Percentiles rank a stretch among this genome's conserved stretches.
These are phyloP conservation scores for Eutrigla gurnardus DNA, from an alignment of 2,797 vertebrate species.

Conservation along the genomic window DNA sequence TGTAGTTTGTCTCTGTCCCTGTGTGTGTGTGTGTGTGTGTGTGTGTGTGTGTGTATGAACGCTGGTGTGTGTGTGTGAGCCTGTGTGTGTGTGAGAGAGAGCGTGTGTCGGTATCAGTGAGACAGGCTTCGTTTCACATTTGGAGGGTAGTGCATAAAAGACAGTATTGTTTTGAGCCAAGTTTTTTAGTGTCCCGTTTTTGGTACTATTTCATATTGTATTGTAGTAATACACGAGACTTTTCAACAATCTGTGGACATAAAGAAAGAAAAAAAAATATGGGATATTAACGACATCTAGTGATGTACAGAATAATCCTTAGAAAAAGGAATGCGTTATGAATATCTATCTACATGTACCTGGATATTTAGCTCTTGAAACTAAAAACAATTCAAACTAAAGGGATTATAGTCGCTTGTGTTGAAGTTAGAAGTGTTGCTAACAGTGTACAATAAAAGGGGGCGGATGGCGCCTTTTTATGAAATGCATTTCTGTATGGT, in stretches of 20 bases:
- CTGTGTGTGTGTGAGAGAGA: slow-evolving; percentile 11
- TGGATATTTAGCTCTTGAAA: slow-evolving; percentile 79
- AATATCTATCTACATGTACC: slow-evolving; percentile 79
- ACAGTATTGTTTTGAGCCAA: slow-evolving; percentile 77
- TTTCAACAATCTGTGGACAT: slow-evolving; percentile 77
- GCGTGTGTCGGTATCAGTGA: slow-evolving; percentile 50
- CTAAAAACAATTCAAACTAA: slow-evolving; percentile 64
- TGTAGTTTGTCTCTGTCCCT: slow-evolving; percentile 49
- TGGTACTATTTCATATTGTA: slow-evolving; percentile 82
- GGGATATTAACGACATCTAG: slow-evolving; percentile 59
- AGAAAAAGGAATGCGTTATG: slow-evolving; percentile 76
- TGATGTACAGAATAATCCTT: slow-evolving; percentile 76
- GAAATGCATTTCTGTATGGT: slow-evolving; percentile 78
- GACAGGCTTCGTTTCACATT: slow-evolving; percentile 48
- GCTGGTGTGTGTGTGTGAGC: slow-evolving; percentile 6
- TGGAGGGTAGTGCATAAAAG: slow-evolving; percentile 62
- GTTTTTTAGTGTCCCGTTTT: slow-evolving; percentile 80
- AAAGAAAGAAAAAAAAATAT: slow-evolving; percentile 64
- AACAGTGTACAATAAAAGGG: slow-evolving; percentile 69
- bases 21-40: slow-evolving; percentile 24
- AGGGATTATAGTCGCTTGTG: slow-evolving; percentile 71
- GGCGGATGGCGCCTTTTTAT: slow-evolving; percentile 68
- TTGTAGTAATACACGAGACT: slow-evolving; percentile 76
- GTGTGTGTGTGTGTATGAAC: slow-evolving; percentile 25
- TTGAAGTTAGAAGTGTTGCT: slow-evolving; percentile 76